Evolutionary conservation across 2,797 vertebrate genomes (phyloP).

Genomic region (Lacerta viridis): DNA sequence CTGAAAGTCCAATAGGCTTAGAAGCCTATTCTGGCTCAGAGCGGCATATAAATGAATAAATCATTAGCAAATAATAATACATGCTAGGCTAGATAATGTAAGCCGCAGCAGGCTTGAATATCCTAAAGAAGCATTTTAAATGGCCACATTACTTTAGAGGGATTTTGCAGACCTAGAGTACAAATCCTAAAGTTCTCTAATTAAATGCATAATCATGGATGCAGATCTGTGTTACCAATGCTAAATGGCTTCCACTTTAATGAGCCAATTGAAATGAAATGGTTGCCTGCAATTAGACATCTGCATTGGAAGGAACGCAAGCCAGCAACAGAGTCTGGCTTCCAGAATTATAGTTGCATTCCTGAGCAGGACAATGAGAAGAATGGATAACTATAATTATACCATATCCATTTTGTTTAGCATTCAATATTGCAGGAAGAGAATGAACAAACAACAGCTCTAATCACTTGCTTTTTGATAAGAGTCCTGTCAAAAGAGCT

Average conservation of each 20-base stretch:
- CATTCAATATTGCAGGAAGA: constrained; percentile 86
- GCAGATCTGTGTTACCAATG: constrained; percentile 78
- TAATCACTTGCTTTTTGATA: constrained; percentile 79
- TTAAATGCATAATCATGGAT: constrained; percentile 83
- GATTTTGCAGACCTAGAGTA: constrained; percentile 56
- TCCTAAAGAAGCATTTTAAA: background rate
- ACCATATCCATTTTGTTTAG: constrained; percentile 81
- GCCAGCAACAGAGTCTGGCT: constrained; percentile 76
- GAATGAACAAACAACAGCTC: constrained; percentile 81
- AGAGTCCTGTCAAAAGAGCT: constrained; percentile 77
- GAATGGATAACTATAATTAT: constrained; percentile 84
- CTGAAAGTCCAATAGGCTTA: no score
- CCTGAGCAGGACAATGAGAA: constrained; percentile 84
- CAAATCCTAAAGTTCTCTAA: constrained; percentile 74
- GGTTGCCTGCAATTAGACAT: constrained; percentile 87
- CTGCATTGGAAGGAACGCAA: constrained; percentile 81
- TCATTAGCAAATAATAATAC: background rate
- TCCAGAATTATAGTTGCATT: constrained; percentile 84
- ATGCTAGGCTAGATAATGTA: background rate
- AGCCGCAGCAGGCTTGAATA: constrained; percentile 28
- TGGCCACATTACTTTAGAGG: constrained; percentile 34
- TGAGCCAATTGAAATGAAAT: constrained; percentile 85
- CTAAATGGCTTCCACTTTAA: constrained; percentile 82
- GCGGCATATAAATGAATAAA: no score
- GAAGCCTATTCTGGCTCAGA: no score